These are phyloP conservation scores for Trachelipus rathkii DNA, from an alignment of 1,140 invertebrate species.

Conservation along the genomic window DNA sequence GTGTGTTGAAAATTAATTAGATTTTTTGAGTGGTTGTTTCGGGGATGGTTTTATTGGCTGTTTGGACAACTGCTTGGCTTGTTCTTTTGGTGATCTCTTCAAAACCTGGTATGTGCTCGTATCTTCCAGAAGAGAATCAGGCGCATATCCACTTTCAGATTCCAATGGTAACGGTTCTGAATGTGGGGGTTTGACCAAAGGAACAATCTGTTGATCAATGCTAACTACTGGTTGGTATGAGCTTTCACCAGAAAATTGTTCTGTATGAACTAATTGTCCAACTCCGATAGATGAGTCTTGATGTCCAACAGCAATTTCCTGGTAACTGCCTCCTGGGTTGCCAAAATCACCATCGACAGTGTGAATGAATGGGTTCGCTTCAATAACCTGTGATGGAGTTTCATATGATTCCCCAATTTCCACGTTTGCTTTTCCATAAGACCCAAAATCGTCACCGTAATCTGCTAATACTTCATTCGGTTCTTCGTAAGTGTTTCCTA, in stretches of 20 bases:
- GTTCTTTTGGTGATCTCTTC: too few species aligned
- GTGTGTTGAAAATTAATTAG: background rate
- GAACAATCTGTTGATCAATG: background rate
- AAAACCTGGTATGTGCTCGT: background rate
- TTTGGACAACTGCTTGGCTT: too few species aligned
- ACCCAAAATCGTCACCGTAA: too few species aligned
- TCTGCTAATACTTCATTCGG: too few species aligned
- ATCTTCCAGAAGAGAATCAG: background rate
- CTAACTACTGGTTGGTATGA: background rate
- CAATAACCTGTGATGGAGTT: too few species aligned
- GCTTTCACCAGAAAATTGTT: background rate
- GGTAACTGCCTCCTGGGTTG: too few species aligned
- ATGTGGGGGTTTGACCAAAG: background rate
- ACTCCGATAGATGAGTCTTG: background rate
- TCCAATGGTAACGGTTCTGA: background rate
- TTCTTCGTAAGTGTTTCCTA: too few species aligned
- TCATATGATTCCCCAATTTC: too few species aligned
- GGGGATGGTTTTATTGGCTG: too few species aligned
- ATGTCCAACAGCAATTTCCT: too few species aligned
- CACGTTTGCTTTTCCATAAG: too few species aligned
- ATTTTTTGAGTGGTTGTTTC: background rate
- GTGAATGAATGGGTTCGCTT: background rate
- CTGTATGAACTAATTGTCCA: background rate
- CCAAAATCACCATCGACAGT: background rate
- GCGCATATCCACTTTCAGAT: background rate